phyloP scores from a whole-genome alignment of 2,797 vertebrate species.

The Sebastes trivittatus region DNA sequence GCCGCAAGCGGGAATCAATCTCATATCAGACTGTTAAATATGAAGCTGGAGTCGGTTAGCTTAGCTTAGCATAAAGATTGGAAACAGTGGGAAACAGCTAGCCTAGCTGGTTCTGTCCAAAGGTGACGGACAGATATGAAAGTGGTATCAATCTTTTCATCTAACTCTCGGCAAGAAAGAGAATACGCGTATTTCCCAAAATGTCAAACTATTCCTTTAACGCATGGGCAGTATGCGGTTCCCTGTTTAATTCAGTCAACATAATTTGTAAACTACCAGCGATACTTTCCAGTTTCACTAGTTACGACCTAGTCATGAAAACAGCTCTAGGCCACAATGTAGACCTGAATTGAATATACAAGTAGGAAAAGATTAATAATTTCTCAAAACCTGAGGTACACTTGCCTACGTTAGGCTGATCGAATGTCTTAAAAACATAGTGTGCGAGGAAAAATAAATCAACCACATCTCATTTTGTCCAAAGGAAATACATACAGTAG shows the following conservation, averaged over 20 bases:
- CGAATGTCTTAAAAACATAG: constrained; percentile 36
- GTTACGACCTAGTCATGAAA: constrained; percentile 2
- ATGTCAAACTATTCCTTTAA: background rate
- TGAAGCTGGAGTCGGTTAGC: background rate
- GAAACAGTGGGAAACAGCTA: background rate
- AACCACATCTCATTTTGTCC: constrained; percentile 44
- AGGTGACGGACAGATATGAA: background rate
- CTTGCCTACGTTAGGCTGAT: constrained; percentile 30
- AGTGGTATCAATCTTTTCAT: background rate
- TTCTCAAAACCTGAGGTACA: constrained; percentile 21
- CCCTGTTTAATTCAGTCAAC: too few species aligned
- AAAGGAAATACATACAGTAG: constrained; percentile 46
- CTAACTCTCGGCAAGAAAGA: background rate
- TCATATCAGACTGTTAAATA: too few species aligned
- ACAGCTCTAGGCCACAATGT: constrained; percentile 23
- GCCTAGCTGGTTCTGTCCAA: background rate
- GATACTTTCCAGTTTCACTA: constrained; percentile 9
- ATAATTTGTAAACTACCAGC: constrained; percentile 14
- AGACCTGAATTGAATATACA: constrained; percentile 19
- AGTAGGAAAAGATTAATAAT: constrained; percentile 30
- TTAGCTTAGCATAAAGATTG: background rate
- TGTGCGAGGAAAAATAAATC: constrained; percentile 26
- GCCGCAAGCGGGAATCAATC: too few species aligned
- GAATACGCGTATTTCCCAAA: background rate
- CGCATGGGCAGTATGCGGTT: background rate